Conservation (phyloP, 2,113 vertebrate species). For the Holacanthus passer region DNA sequence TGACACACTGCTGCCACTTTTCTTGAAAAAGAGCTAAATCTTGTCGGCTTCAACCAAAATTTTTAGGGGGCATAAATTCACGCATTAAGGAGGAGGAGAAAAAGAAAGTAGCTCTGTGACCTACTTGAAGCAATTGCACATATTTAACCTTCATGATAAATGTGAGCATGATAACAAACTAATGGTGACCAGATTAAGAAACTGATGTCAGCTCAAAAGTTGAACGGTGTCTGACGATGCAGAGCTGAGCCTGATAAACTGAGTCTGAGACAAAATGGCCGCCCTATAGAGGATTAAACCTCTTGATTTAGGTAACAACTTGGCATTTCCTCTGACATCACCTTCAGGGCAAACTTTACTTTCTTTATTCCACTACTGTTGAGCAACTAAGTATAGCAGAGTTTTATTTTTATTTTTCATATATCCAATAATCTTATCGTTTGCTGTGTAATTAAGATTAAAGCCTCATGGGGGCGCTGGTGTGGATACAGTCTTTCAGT, state of each 20-base stretch:
- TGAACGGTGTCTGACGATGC: neutral
- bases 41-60: too few species aligned
- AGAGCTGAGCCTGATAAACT: neutral
- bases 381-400: neutral
- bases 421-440: neutral
- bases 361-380: neutral
- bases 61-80: too few species aligned
- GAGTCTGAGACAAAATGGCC: neutral
- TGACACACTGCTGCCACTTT: too few species aligned
- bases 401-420: neutral
- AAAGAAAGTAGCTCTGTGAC: too few species aligned
- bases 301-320: neutral
- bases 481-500: neutral
- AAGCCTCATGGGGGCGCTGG: constrained; percentile 2
- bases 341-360: neutral
- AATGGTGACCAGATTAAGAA: too few species aligned
- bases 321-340: neutral
- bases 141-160: too few species aligned
- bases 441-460: neutral
- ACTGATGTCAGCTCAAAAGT: too few species aligned
- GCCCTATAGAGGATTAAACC: neutral
- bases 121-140: neutral
- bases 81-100: too few species aligned
- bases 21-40: too few species aligned
- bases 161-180: too few species aligned